Evolutionary conservation across 2,888 invertebrate species (phyloP).

Genomic region (Erebia palarica): DNA sequence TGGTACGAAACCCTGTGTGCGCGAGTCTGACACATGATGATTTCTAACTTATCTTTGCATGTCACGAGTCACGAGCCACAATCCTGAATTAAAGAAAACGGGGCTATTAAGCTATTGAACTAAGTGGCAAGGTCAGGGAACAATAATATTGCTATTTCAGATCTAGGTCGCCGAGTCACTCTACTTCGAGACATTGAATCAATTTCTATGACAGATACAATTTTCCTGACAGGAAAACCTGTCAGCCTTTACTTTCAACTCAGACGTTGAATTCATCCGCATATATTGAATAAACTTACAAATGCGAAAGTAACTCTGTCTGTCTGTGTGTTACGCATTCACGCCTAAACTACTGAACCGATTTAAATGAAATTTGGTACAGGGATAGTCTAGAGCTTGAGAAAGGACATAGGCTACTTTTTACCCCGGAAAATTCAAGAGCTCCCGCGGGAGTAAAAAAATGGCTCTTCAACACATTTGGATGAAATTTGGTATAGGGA

Average conservation of each 20-base stretch:
- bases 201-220: slow-evolving; percentile 9
- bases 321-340: no score
- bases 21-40: no score
- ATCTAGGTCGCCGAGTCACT: slow-evolving; percentile 39
- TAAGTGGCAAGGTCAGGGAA: slow-evolving; percentile 40
- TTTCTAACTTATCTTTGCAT: not conserved
- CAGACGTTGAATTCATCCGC: not conserved
- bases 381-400: no score
- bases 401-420: no score
- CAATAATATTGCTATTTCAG: slow-evolving; percentile 33
- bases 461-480: no score
- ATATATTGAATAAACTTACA: not conserved
- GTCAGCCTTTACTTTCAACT: slow-evolving; percentile 1
- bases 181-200: slow-evolving; percentile 15
- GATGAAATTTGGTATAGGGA: no score
- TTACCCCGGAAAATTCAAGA: no score
- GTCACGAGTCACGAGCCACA: slow-evolving; percentile 3
- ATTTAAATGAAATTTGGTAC: no score
- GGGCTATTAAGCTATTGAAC: slow-evolving; percentile 39
- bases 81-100: slow-evolving; percentile 27
- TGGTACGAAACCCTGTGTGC: no score
- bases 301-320: no score
- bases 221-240: slow-evolving; percentile 23
- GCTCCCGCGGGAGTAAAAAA: no score
- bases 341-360: no score